Evolutionary conservation across 2,797 vertebrate genomes (phyloP), one percentile per base, ranked within the genome.

Genomic region (Xenentodon cancila): DNA sequence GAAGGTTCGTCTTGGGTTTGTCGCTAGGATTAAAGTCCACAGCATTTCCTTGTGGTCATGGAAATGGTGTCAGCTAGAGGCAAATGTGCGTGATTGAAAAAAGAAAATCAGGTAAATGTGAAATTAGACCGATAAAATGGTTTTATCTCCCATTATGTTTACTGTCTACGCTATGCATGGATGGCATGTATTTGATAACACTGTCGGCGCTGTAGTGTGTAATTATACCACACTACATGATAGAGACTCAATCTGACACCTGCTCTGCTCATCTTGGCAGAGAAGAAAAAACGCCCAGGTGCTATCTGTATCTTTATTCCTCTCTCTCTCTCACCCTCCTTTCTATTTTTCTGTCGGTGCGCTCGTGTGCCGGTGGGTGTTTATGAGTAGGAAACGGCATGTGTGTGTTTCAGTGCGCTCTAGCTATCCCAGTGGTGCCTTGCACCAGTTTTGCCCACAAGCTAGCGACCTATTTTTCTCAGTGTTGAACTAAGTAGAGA

Each of bases 391-490:
- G 60, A 51, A 72, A 69, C 47, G 27, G 62, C 25, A 1, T 66
- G 68, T 71, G 57, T 64, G 69, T 34, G 4, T 59, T 68, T 70
- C 43, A 71, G 37, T 77, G 66, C 66, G 62, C 65, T 73, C 30
- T 59, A n/a, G 64, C 71, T 70, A 37, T 84, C 82, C 82, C 79
- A 71, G 63, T 63, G 76, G 64, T 77, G 65, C 72, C 72, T 54
- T 21, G 43, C 80, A 86, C 78, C 46, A 53, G 71, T 77, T 81
- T 79, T 82, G 80, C 85, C 86, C 73, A 86, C 68, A 65, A 88
- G 88, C 84, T 64, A 77, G 75, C 85, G 87, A 93, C 92, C 92
- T 90, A 92, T 90, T 93, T 93, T 91, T 65, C 61, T 34, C 55
- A 7, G 46, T 53, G 21, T 50, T 85, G 82, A 86, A 77, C 47